Evolutionary conservation across 2,113 vertebrate genomes (phyloP).

Genomic region (Scomber scombrus): DNA sequence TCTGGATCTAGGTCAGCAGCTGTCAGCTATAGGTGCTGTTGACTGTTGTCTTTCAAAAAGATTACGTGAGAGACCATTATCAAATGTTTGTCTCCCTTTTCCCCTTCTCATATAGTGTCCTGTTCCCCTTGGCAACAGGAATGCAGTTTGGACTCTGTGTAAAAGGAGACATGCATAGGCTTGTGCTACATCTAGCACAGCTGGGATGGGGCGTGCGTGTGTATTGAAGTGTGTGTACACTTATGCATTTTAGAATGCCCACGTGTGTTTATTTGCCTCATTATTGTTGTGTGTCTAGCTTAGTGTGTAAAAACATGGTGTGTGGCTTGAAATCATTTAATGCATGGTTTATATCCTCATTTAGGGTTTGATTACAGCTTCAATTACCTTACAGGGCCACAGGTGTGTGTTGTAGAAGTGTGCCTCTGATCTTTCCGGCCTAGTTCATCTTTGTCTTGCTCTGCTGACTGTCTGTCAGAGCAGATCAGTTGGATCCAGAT

Average conservation of each 20-base stretch:
- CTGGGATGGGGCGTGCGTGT: slow-evolving; percentile 51
- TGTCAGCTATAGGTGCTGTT: slow-evolving; percentile 54
- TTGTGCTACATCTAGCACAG: slow-evolving; percentile 58
- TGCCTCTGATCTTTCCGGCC: slow-evolving; percentile 48
- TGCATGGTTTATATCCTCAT: slow-evolving; percentile 55
- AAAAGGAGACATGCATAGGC: slow-evolving; percentile 63
- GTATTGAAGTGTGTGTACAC: slow-evolving; percentile 19
- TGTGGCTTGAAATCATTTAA: slow-evolving; percentile 56
- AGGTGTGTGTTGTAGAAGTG: slow-evolving; percentile 67
- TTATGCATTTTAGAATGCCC: slow-evolving; percentile 33
- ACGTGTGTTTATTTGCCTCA: slow-evolving; percentile 48
- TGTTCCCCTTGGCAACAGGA: slow-evolving; percentile 55
- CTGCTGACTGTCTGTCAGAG: slow-evolving; percentile 63
- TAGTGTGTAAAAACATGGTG: slow-evolving; percentile 49
- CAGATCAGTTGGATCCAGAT: slow-evolving; percentile 74
- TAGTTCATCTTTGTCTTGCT: slow-evolving; percentile 62
- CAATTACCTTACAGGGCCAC: slow-evolving; percentile 53
- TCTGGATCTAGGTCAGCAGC: slow-evolving; percentile 67
- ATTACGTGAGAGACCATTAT: slow-evolving; percentile 57
- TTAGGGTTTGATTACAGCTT: slow-evolving; percentile 60
- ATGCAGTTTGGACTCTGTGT: slow-evolving; percentile 51
- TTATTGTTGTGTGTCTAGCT: slow-evolving; percentile 32
- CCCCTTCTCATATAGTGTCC: slow-evolving; percentile 62
- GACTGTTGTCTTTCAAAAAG: slow-evolving; percentile 33
- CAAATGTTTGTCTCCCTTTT: slow-evolving; percentile 62